These are phyloP conservation scores for Caenorhabditis sp. DNA, from an alignment of 2,888 invertebrate species.

Conservation along the genomic window DNA sequence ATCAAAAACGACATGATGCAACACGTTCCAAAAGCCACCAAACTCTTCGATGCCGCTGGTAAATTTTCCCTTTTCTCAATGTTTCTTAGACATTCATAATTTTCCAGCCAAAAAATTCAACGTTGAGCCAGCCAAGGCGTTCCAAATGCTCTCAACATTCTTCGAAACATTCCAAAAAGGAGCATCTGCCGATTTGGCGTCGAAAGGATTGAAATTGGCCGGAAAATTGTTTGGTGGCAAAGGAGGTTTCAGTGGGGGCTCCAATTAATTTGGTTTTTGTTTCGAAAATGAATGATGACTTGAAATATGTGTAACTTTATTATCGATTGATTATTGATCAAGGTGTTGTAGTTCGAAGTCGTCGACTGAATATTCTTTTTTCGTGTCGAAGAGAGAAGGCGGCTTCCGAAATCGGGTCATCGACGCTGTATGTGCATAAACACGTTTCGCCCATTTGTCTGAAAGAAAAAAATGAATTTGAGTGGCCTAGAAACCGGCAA, in stretches of 20 bases:
- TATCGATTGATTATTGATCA: background rate
- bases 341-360: background rate
- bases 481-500: no score
- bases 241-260: constrained; percentile 19
- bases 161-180: constrained; percentile 53
- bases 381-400: constrained; percentile 39
- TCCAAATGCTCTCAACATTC: constrained; percentile 52
- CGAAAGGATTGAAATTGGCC: constrained; percentile 43
- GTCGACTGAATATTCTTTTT: constrained; percentile 33
- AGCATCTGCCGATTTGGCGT: constrained; percentile 35
- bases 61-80: background rate
- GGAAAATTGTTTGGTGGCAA: constrained; percentile 44
- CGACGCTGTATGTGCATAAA: constrained; percentile 30
- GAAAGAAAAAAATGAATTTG: constrained; percentile 2
- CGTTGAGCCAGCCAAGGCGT: constrained; percentile 47
- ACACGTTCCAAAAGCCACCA: constrained; percentile 49
- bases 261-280: background rate
- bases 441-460: constrained; percentile 30
- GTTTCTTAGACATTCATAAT: background rate
- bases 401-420: constrained; percentile 21
- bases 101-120: constrained; percentile 52
- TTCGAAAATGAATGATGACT: background rate
- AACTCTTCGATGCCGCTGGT: constrained; percentile 52
- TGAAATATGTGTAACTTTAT: background rate
- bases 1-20: constrained; percentile 48